Evolutionary conservation across 2,797 vertebrate genomes (phyloP).

Genomic region (Argyrosomus regius): DNA sequence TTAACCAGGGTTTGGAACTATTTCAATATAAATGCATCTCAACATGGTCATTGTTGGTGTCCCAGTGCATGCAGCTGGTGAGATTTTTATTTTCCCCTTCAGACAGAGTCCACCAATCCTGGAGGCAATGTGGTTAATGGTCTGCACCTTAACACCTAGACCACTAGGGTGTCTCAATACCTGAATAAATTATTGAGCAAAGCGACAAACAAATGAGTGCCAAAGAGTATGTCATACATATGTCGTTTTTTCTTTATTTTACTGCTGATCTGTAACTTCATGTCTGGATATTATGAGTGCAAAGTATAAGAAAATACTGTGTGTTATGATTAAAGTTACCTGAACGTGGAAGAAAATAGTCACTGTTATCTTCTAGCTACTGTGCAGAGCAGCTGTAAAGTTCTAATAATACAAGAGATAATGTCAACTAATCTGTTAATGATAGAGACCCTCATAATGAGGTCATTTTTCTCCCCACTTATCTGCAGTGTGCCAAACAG

Average conservation of each 20-base stretch:
- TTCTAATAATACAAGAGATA: constrained; percentile 32
- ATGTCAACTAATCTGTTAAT: constrained; percentile 30
- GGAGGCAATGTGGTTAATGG: neutral
- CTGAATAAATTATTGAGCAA: neutral
- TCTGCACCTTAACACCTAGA: neutral
- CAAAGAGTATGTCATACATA: neutral
- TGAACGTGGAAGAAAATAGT: neutral
- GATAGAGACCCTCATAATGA: constrained; percentile 22
- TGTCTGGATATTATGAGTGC: too few species aligned
- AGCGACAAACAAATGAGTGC: neutral
- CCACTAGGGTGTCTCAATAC: neutral
- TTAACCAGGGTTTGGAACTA: neutral
- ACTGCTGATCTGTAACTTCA: neutral
- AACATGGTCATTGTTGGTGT: neutral
- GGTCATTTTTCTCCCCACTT: neutral
- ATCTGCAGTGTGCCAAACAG: constrained; percentile 2
- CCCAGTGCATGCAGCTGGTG: neutral
- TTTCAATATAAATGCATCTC: neutral
- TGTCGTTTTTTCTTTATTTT: neutral
- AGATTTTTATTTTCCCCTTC: too few species aligned
- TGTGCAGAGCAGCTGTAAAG: constrained; percentile 23
- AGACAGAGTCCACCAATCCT: too few species aligned
- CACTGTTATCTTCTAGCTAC: constrained; percentile 25
- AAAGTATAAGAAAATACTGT: neutral
- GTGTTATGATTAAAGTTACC: neutral